phyloP scores from a whole-genome alignment of 2,888 invertebrate species.

The Polydesmus complanatus region DNA sequence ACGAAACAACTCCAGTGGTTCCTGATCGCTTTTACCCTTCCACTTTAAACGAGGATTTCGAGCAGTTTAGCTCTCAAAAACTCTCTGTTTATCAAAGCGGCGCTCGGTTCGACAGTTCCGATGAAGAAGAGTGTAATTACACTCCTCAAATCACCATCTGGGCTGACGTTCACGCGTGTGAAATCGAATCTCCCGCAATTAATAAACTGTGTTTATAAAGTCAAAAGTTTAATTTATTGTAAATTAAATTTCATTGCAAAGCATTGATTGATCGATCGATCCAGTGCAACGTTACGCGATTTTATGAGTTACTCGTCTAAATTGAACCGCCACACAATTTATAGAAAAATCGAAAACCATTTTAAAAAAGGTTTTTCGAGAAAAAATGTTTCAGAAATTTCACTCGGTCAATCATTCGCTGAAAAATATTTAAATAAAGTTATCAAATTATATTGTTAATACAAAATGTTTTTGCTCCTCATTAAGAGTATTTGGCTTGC shows the following conservation, averaged over 20 bases:
- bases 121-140: conserved; percentile 1
- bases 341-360: too few relatives aligned
- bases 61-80: not conserved
- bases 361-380: too few relatives aligned
- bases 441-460: too few relatives aligned
- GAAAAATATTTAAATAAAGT: too few relatives aligned
- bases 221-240: not conserved
- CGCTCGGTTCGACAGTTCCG: conserved; percentile 10
- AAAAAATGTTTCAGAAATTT: too few relatives aligned
- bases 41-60: not conserved
- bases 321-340: too few relatives aligned
- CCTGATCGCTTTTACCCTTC: not conserved
- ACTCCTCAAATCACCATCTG: conserved; percentile 7
- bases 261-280: too few relatives aligned
- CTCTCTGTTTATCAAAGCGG: not conserved
- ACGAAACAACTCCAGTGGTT: not conserved
- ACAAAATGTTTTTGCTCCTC: too few relatives aligned
- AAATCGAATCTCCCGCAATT: not conserved
- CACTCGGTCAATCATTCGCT: too few relatives aligned
- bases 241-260: not conserved
- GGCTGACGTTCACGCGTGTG: conserved; percentile 9
- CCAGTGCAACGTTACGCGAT: too few relatives aligned
- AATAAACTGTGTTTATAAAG: not conserved
- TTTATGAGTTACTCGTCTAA: too few relatives aligned
- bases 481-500: too few relatives aligned